Percentiles rank a stretch among this genome's conserved stretches.
Evolutionary conservation across 2,113 vertebrate genomes (phyloP).

Genomic region (Dryoscopus gambensis): DNA sequence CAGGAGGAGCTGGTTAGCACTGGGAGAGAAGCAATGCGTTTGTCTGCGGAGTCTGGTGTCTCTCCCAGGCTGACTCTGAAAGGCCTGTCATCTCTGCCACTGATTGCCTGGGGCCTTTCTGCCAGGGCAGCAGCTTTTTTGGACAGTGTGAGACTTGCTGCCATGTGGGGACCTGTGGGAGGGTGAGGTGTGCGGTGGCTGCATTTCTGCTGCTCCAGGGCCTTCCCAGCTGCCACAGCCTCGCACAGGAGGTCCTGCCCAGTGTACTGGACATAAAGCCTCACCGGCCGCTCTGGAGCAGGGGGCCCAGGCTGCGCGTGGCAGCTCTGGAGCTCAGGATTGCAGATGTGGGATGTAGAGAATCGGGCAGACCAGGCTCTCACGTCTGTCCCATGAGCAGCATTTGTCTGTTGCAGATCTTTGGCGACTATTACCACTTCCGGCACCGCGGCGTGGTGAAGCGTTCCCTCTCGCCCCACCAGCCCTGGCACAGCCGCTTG

Average conservation of each 20-base stretch:
- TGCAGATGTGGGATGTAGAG: accelerated
- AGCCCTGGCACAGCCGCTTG: constrained; percentile 78
- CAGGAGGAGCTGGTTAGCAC: neutral
- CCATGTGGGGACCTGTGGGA: accelerated
- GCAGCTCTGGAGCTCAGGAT: neutral
- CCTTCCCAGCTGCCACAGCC: neutral
- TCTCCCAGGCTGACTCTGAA: neutral
- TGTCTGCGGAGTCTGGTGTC: neutral
- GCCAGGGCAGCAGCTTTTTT: neutral
- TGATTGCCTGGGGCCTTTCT: neutral
- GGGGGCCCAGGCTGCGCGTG: neutral
- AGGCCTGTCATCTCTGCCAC: neutral
- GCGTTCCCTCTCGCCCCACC: constrained; percentile 85
- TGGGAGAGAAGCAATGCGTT: neutral
- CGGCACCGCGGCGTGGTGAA: constrained; percentile 83
- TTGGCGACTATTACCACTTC: constrained; percentile 93
- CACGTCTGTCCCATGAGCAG: accelerated
- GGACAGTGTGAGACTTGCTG: neutral
- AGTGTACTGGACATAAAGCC: accelerated
- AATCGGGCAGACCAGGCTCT: accelerated
- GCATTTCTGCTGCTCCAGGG: neutral
- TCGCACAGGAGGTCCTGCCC: neutral
- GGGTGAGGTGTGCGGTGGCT: no score
- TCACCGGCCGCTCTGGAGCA: no score
- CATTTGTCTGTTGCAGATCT: constrained; percentile 76